Percentiles rank a stretch among this genome's conserved stretches.
Conservation (phyloP, 2,888 invertebrate species). For the Hedychridium roseum region DNA sequence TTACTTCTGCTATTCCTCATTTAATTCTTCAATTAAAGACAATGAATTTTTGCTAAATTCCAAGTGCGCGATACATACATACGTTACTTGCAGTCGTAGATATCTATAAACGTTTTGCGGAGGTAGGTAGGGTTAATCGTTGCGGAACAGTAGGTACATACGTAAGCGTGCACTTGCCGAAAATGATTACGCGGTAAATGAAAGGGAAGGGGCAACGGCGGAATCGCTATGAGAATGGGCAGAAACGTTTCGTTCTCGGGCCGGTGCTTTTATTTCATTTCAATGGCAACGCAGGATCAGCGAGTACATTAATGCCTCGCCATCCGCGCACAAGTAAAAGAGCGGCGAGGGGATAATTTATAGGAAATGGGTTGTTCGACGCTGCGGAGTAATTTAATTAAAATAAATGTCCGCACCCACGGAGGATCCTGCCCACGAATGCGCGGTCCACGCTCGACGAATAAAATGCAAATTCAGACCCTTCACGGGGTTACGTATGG, state of each 20-base stretch:
- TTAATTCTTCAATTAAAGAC: no score
- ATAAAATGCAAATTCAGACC: constrained; percentile 65
- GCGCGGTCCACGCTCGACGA: constrained; percentile 55
- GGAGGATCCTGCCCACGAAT: constrained; percentile 44
- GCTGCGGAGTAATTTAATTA: constrained; percentile 64
- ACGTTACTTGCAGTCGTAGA: no score
- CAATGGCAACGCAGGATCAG: constrained; percentile 61
- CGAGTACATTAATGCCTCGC: constrained; percentile 61
- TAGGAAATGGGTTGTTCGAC: constrained; percentile 65
- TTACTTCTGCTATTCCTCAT: no score
- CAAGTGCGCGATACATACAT: no score
- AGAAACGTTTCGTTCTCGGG: constrained; percentile 48
- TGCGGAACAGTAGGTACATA: constrained; percentile 30
- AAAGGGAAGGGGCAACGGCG: constrained; percentile 52
- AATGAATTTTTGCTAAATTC: no score
- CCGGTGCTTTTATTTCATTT: constrained; percentile 62
- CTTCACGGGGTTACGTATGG: constrained; percentile 37
- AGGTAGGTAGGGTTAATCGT: constrained; percentile 30
- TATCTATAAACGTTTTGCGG: constrained; percentile 16
- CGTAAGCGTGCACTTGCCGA: constrained; percentile 48
- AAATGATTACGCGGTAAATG: constrained; percentile 61
- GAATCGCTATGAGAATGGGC: constrained; percentile 43
- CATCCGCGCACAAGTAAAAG: constrained; percentile 43
- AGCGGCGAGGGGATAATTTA: constrained; percentile 62
- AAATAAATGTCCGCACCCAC: constrained; percentile 62